These are phyloP conservation scores for Peromyscus californicus DNA, from an alignment of 2,113 vertebrate species.

Conservation along the genomic window DNA sequence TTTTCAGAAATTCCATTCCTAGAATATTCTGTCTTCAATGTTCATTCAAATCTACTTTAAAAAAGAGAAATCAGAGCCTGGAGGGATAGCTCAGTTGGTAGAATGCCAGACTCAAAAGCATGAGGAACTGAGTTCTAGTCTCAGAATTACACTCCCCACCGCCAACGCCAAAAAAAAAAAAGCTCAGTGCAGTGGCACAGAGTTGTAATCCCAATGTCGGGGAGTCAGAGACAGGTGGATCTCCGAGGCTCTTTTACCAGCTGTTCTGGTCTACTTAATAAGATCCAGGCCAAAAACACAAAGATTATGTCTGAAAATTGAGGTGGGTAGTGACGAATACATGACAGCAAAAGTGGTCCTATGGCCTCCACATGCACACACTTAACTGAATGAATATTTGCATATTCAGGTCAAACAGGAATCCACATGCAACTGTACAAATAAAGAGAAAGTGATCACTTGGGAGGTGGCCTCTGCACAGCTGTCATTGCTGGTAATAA, in stretches of 20 bases:
- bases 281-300: background rate
- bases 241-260: no score
- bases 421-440: background rate
- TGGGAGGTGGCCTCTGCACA: background rate
- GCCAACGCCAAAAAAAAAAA: background rate
- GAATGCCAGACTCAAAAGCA: background rate
- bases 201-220: background rate
- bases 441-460: background rate
- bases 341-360: background rate
- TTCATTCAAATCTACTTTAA: slow-evolving; percentile 20
- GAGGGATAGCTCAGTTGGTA: no score
- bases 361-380: background rate
- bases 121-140: background rate
- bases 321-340: no score
- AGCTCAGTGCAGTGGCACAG: background rate
- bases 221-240: background rate
- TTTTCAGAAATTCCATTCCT: slow-evolving; percentile 22
- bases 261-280: background rate
- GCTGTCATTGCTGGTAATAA: slow-evolving; percentile 10
- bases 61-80: background rate
- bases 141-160: no score
- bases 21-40: background rate
- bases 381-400: background rate
- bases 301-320: background rate
- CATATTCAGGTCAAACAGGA: background rate